A percentile compares a stretch with the other conserved stretches of the same genome.
These are phyloP conservation scores for Lepidonotus clava DNA, from an alignment of 2,888 invertebrate species.

Conservation along the genomic window DNA sequence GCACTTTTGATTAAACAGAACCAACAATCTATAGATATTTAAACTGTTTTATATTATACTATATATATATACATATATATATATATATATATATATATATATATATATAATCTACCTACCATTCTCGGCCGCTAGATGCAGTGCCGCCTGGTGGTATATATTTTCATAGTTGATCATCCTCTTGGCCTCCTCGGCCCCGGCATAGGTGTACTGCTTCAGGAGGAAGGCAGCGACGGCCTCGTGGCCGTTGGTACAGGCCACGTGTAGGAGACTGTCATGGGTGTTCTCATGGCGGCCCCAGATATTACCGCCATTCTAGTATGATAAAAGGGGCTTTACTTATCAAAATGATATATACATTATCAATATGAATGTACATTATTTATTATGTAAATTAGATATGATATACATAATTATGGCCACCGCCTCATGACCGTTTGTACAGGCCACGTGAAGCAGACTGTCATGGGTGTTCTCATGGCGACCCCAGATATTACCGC, in stretches of 20 bases:
- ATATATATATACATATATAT: too few relatives aligned
- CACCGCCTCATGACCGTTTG: conserved; percentile 12
- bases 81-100: too few relatives aligned
- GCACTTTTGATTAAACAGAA: too few relatives aligned
- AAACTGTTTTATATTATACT: too few relatives aligned
- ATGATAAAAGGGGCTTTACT: too few relatives aligned
- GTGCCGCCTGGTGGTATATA: background rate
- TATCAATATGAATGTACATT: too few relatives aligned
- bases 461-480: background rate
- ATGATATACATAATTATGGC: too few relatives aligned
- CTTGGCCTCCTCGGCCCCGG: background rate
- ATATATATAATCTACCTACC: too few relatives aligned
- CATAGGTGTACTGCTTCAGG: background rate
- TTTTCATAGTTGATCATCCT: conserved; percentile 10
- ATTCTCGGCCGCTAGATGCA: conserved; percentile 22
- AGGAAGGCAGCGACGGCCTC: conserved; percentile 1
- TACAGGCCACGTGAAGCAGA: background rate
- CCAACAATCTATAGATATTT: too few relatives aligned
- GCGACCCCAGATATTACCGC: conserved; percentile 10
- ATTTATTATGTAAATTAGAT: too few relatives aligned
- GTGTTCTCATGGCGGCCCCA: background rate
- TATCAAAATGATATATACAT: too few relatives aligned
- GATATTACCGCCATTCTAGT: conserved; percentile 37
- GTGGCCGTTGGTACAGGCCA: background rate
- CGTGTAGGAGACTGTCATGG: background rate